A percentile compares a stretch with the other conserved stretches of the same genome.
Evolutionary conservation across 1,140 invertebrate species (phyloP).

Genomic region (Orchestia grillus): DNA sequence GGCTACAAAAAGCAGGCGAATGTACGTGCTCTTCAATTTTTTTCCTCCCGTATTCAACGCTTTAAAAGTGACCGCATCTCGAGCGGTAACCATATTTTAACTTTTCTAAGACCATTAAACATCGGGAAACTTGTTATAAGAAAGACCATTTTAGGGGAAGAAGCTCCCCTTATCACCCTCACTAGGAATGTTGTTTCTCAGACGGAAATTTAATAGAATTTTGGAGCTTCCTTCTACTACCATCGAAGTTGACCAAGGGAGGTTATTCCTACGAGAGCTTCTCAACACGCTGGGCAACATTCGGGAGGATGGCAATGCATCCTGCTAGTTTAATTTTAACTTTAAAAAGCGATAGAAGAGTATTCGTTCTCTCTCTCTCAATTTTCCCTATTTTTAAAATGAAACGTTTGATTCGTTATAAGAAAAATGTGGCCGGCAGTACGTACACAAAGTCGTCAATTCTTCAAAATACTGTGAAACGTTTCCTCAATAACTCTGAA

Average conservation of each 20-base stretch:
- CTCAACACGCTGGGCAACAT: not conserved
- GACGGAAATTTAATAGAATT: constrained; percentile 48
- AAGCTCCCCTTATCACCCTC: constrained; percentile 55
- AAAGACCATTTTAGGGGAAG: constrained; percentile 42
- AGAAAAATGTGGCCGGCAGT: too few relatives aligned
- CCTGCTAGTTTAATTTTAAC: constrained; percentile 38
- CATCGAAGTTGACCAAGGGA: not conserved
- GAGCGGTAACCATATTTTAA: constrained; percentile 48
- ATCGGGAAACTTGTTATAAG: constrained; percentile 53
- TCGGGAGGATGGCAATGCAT: not conserved
- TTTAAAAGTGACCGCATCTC: constrained; percentile 37
- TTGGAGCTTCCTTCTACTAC: not conserved
- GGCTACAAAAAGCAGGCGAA: not conserved
- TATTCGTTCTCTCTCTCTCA: not conserved
- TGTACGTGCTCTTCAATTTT: not conserved
- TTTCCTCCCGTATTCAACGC: constrained; percentile 5
- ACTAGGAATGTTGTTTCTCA: constrained; percentile 51
- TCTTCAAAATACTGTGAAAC: too few relatives aligned
- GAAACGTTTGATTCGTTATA: not conserved
- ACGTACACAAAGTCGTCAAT: too few relatives aligned
- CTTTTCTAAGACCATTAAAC: constrained; percentile 51
- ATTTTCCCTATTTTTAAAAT: not conserved
- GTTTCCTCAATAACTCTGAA: too few relatives aligned
- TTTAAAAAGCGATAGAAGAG: not conserved
- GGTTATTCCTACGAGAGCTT: constrained; percentile 14